Base-by-base conservation (phyloP, 1,140 invertebrate genomes). In the Lethrus apterus region DNA sequence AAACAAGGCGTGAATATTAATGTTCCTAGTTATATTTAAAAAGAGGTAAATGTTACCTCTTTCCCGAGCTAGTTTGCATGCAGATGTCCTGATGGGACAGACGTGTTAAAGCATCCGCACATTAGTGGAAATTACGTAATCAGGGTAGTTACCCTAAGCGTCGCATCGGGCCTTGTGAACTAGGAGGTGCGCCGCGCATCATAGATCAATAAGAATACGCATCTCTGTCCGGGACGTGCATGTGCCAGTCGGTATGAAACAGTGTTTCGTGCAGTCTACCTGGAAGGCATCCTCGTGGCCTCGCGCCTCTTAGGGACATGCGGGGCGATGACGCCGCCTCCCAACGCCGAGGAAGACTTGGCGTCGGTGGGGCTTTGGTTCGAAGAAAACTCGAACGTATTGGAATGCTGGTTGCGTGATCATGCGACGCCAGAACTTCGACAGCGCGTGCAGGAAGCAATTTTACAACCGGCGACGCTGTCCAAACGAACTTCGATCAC, bases 401-500 rank as follows among this genome's bases (percentile, higher is more conserved):
- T 79, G 17, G 83, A 86, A 59, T 72, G 72, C 48, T 89, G 86
- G 84, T 64, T 88, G 20, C 71, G 75, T 23, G 79, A 86, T 31
- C 80, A 80, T 57, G 84, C 83, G 0, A 77, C 75, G 45, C 60
- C 72, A 2, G 84, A 87, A 44, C 72, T 85, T 36, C 68, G 67
- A 21, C 64, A 69, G 43, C 62, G 66, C 23, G 56, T 75, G 19
- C 67, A 72, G 44, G 57, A 66, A 19, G 64, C 64, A 18, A 56
- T 61, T 32, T 14, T 59, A 1, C 44, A 44, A 3, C 42, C 46
- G n/a, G 29, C 34, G 29, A 35, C 35, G 26, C 35, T 31, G 20
- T 31, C 52, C 9, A 78, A 80, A 42, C 74, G 84, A 32, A 84
- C 85, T 45, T 89, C 86, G 31, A 82, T 89, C 23, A 88, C 85